Evolutionary conservation across 2,797 vertebrate species (phyloP), one percentile per base, ranked within the genome.

Genomic region (Potorous gilbertii): DNA sequence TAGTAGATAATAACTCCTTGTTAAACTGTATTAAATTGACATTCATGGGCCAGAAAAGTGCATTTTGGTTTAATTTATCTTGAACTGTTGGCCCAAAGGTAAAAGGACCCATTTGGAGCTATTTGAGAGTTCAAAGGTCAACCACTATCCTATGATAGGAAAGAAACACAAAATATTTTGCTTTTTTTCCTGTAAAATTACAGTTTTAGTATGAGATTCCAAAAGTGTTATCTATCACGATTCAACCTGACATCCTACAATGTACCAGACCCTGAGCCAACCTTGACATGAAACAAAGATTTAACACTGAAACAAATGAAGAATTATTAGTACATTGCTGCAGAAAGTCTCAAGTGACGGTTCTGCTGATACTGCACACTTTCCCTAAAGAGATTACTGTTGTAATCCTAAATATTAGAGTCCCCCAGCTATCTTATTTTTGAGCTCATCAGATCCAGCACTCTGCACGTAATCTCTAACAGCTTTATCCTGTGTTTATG

Each of bases 401-500:
- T 98, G 98, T 99, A 99, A 99, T 99, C 99, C 99, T 98, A 99
- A 99, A 99, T 99, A 99, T 99, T 99, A 99, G 99, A 98, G 98
- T 97, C 98, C 97, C 98, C 98, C 97, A 98, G 98, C 98, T 98
- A 99, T 98, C 98, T 98, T 99, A 98, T 98, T 99, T 99, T 99
- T 98, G 99, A 98, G 98, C 98, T 99, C 99, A 99, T 99, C 99
- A 99, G 98, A 99, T 99, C 98, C 98, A 99, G 97, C 98, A 98
- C 98, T 99, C 98, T 99, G 98, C 97, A 97, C 97, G 96, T 99
- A 99, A 99, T 99, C 99, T 99, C 97, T 97, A 97, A 96, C 97
- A 98, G 98, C 97, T 98, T 98, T 98, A 98, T 94, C 96, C 97
- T 93, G 95, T 96, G 97, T 98, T 98, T 98, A 98, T 96, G 97